A percentile compares a stretch with the other conserved stretches of the same genome.
These are phyloP conservation scores for Acrocyrtus sp. DNA, from an alignment of 2,888 invertebrate species.

Conservation along the genomic window DNA sequence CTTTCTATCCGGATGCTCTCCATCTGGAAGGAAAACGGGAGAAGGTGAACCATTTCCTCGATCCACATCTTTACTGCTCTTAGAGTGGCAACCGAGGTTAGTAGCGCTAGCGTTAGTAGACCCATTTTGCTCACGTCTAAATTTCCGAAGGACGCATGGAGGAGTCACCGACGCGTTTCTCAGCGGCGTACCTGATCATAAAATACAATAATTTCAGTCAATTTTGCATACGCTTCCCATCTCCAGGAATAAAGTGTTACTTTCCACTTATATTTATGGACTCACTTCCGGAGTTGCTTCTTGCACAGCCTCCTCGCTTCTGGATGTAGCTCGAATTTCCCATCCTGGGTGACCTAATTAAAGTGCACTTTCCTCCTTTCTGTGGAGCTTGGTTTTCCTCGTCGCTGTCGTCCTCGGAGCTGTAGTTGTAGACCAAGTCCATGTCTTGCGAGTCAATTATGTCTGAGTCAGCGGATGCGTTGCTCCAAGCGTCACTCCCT, in stretches of 20 bases:
- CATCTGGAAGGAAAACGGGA: conserved; percentile 41
- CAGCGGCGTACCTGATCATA: conserved; percentile 38
- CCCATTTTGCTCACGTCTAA: conserved; percentile 50
- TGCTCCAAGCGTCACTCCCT: conserved; percentile 35
- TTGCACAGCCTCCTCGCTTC: conserved; percentile 31
- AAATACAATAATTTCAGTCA: background rate
- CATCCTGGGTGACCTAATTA: conserved; percentile 32
- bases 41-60: conserved; percentile 27
- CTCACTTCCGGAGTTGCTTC: conserved; percentile 30
- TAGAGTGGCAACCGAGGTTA: conserved; percentile 1
- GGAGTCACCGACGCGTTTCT: conserved; percentile 58
- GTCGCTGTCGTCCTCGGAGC: conserved; percentile 53
- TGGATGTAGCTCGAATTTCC: conserved; percentile 42
- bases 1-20: conserved; percentile 1
- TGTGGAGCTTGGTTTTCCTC: conserved; percentile 38
- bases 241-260: background rate
- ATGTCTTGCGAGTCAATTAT: conserved; percentile 46
- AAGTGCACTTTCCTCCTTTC: conserved; percentile 20
- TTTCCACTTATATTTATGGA: background rate
- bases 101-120: background rate
- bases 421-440: conserved; percentile 57
- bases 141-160: conserved; percentile 57
- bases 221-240: background rate
- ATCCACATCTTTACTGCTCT: conserved; percentile 25
- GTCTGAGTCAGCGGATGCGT: conserved; percentile 45